Evolutionary conservation across 2,113 vertebrate species (phyloP).

Genomic region (Phalacrocorax brasilianus): DNA sequence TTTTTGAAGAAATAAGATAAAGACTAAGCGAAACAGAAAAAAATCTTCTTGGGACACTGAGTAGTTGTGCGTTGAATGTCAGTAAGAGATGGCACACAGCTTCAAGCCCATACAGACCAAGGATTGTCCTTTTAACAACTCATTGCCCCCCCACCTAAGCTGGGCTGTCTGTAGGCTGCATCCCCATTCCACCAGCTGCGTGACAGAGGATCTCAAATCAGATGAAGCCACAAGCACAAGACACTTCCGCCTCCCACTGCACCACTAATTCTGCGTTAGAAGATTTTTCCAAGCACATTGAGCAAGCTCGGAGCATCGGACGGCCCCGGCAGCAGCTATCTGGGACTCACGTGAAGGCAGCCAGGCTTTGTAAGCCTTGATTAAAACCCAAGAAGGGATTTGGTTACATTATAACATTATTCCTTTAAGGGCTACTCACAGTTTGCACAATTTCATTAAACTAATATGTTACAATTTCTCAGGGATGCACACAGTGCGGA

Average conservation of each 20-base stretch:
- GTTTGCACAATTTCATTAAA: background rate
- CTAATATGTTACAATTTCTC: background rate
- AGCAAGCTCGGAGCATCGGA: background rate
- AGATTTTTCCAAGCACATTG: background rate
- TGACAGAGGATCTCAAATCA: background rate
- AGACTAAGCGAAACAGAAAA: background rate
- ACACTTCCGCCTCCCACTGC: background rate
- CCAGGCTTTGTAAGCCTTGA: background rate
- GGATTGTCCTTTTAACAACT: background rate
- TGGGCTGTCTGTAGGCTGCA: background rate
- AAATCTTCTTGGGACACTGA: rapidly evolving
- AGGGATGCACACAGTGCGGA: background rate
- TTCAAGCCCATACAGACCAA: background rate
- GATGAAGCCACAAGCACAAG: background rate
- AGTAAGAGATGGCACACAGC: background rate
- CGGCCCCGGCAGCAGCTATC: rapidly evolving
- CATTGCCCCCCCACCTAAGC: background rate
- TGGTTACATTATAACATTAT: background rate
- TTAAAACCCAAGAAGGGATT: background rate
- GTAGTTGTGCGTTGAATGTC: no score
- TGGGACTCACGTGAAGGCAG: background rate
- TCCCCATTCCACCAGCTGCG: background rate
- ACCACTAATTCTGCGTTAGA: background rate
- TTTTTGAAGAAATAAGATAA: background rate
- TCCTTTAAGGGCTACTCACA: background rate